These are phyloP conservation scores for Diachasmimorpha longicaudata DNA, from an alignment of 1,140 invertebrate genomes.

Conservation along the genomic window DNA sequence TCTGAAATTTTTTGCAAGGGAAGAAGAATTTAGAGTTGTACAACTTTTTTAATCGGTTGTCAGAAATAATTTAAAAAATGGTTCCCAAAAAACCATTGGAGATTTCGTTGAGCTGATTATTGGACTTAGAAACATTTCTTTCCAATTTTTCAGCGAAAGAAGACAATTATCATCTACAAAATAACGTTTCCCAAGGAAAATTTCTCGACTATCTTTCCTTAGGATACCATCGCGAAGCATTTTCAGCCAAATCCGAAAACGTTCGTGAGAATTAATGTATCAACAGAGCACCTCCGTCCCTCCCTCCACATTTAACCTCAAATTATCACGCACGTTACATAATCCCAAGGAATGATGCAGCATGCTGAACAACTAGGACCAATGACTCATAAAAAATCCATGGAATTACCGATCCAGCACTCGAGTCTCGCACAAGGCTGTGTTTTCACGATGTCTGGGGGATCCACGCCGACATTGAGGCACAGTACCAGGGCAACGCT, in stretches of 20 bases:
- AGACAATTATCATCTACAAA: too few species aligned
- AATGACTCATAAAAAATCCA: constrained; percentile 10
- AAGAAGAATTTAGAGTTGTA: neutral
- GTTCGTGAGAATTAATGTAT: neutral
- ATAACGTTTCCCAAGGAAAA: too few species aligned
- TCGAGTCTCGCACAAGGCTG: constrained; percentile 94
- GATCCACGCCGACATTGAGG: constrained; percentile 98
- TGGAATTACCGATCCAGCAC: constrained; percentile 90
- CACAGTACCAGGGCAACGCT: constrained; percentile 98
- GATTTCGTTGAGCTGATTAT: too few species aligned
- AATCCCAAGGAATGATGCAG: constrained; percentile 22
- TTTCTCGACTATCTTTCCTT: too few species aligned
- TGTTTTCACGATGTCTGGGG: constrained; percentile 97
- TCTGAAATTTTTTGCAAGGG: constrained; percentile 59
- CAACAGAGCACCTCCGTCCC: neutral
- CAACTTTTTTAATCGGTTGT: neutral
- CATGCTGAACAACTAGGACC: neutral
- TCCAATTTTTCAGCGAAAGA: too few species aligned
- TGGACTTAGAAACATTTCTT: too few species aligned
- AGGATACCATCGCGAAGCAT: too few species aligned
- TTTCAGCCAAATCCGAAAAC: too few species aligned
- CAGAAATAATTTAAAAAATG: too few species aligned
- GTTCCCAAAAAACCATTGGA: too few species aligned
- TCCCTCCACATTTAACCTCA: constrained; percentile 33
- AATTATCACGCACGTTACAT: constrained; percentile 33